phyloP scores from a whole-genome alignment of 2,113 vertebrate genomes.

The Tinamus guttatus region DNA sequence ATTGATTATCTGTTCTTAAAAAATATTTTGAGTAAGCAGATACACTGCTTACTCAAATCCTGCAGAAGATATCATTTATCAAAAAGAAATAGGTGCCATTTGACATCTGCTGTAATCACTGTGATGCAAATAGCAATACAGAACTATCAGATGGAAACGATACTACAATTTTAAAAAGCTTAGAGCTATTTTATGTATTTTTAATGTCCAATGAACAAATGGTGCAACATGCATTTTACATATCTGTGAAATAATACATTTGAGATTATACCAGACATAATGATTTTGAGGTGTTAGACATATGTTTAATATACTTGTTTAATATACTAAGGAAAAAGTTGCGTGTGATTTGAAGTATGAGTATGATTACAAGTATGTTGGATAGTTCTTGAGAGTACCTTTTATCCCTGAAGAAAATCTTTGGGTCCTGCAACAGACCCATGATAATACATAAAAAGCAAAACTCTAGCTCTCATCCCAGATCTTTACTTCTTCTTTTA shows the following conservation, averaged over 20 bases:
- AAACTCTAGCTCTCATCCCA: background rate
- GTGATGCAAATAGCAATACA: constrained; percentile 3
- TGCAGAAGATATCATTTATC: constrained; percentile 9
- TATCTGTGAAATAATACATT: constrained; percentile 27
- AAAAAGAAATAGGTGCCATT: constrained; percentile 10
- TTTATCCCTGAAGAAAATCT: background rate
- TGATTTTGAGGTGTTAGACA: background rate
- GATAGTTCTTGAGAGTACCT: background rate
- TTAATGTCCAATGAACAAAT: constrained; percentile 55
- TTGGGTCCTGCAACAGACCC: background rate
- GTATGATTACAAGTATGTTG: background rate
- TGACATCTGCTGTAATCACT: constrained; percentile 9
- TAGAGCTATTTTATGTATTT: constrained; percentile 36
- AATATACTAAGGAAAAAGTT: background rate
- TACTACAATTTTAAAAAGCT: background rate
- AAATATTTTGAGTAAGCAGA: constrained; percentile 23
- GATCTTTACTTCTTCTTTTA: background rate
- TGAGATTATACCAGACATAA: constrained; percentile 34
- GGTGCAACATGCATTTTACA: constrained; percentile 25
- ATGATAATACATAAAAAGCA: background rate
- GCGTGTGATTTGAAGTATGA: background rate
- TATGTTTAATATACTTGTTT: background rate
- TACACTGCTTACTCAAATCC: background rate
- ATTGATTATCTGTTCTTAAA: background rate
- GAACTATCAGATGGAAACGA: constrained; percentile 24